These are phyloP conservation scores for Pseudochaenichthys georgianus DNA, from an alignment of 2,797 vertebrate genomes.

Conservation along the genomic window DNA sequence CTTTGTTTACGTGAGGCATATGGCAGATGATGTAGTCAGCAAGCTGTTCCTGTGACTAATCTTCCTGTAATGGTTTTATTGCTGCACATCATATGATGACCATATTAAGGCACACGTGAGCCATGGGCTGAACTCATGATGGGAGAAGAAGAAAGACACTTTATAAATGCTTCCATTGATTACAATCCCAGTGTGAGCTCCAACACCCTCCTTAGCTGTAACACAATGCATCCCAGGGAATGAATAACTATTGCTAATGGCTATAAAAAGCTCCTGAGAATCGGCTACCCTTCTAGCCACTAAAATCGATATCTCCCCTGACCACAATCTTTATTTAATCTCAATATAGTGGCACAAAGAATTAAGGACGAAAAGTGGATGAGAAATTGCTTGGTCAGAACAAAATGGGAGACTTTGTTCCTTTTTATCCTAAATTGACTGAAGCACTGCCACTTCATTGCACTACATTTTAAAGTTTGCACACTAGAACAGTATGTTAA, in stretches of 20 bases:
- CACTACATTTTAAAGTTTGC: conserved; percentile 19
- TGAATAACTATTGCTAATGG: conserved; percentile 81
- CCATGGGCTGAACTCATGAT: conserved; percentile 55
- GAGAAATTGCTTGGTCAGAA: conserved; percentile 55
- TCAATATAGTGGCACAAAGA: conserved; percentile 72
- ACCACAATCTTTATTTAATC: conserved; percentile 83
- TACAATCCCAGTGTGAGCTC: conserved; percentile 68
- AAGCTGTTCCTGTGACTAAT: conserved; percentile 71
- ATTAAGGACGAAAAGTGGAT: conserved; percentile 69
- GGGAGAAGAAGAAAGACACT: conserved; percentile 32
- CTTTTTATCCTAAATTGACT: conserved; percentile 41
- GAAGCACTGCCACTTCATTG: conserved; percentile 23
- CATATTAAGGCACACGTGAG: conserved; percentile 30
- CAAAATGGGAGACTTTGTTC: conserved; percentile 22
- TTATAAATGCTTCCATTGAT: conserved; percentile 81
- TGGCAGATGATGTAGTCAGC: conserved; percentile 69
- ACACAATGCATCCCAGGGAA: conserved; percentile 81
- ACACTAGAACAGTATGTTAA: conserved; percentile 4
- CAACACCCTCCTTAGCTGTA: conserved; percentile 73
- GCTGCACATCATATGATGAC: conserved; percentile 54
- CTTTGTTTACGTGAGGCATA: conserved; percentile 78
- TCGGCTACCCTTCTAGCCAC: conserved; percentile 64
- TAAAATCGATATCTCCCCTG: conserved; percentile 79
- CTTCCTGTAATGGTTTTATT: conserved; percentile 39
- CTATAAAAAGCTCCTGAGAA: conserved; percentile 83